Percentiles rank a stretch among this genome's conserved stretches.
Evolutionary conservation across 2,888 invertebrate genomes (phyloP).

Genomic region (Ametastegia equiseti): DNA sequence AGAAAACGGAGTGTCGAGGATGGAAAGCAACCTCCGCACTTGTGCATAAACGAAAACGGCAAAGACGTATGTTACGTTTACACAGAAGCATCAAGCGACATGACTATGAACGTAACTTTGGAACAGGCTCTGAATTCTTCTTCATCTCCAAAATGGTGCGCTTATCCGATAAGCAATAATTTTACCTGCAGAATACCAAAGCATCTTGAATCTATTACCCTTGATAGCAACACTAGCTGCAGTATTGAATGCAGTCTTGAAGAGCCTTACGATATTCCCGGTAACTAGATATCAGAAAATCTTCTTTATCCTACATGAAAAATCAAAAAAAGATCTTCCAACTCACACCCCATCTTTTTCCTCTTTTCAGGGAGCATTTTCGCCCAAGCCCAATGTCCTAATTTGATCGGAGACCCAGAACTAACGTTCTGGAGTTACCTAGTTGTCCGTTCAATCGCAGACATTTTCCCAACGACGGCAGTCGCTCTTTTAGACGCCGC

Average conservation of each 20-base stretch:
- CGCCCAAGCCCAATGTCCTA: constrained; percentile 83
- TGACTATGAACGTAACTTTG: constrained; percentile 78
- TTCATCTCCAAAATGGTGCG: constrained; percentile 81
- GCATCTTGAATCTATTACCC: constrained; percentile 70
- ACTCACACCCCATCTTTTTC: no score
- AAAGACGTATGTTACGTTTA: constrained; percentile 80
- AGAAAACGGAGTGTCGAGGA: constrained; percentile 63
- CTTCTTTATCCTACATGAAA: neutral
- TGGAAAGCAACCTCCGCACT: constrained; percentile 77
- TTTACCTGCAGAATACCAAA: constrained; percentile 80
- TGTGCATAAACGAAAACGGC: constrained; percentile 75
- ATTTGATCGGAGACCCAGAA: constrained; percentile 81
- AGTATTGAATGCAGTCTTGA: constrained; percentile 85
- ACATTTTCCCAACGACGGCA: constrained; percentile 87
- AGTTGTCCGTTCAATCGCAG: constrained; percentile 83
- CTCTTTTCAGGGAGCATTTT: constrained; percentile 79
- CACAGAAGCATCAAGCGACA: constrained; percentile 77
- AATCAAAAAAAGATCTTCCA: no score
- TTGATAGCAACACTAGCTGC: constrained; percentile 77
- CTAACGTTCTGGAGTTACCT: constrained; percentile 86
- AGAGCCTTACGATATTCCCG: constrained; percentile 83
- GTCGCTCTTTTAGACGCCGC: constrained; percentile 85
- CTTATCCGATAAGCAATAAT: constrained; percentile 80
- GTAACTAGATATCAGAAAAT: constrained; percentile 46
- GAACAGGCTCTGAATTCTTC: constrained; percentile 76